phyloP scores from a whole-genome alignment of 37 sponge, comb jelly and placozoan genomes.

The Dysidea cf. avara region DNA sequence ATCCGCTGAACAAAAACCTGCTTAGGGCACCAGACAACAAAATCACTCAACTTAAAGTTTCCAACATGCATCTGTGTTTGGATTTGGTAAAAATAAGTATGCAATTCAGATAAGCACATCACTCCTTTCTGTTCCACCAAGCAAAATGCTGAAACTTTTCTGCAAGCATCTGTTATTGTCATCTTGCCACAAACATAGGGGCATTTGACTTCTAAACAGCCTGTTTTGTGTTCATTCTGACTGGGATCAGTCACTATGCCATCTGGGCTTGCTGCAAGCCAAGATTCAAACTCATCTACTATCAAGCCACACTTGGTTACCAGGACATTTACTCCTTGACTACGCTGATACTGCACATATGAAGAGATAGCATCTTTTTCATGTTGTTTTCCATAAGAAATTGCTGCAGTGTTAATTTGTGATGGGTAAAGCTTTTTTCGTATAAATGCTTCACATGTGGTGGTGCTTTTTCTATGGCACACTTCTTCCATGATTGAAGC shows the following conservation, averaged over 20 bases:
- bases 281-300: background rate
- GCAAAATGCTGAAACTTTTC: background rate
- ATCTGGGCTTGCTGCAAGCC: constrained; percentile 3
- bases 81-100: constrained; percentile 18
- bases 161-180: constrained; percentile 1
- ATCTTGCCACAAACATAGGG: constrained; percentile 3
- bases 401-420: background rate
- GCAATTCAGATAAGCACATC: background rate
- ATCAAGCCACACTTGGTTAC: background rate
- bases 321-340: background rate
- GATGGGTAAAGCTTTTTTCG: background rate
- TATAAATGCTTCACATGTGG: too few relatives aligned
- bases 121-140: background rate
- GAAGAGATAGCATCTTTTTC: background rate
- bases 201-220: constrained; percentile 4
- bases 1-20: background rate
- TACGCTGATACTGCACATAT: background rate
- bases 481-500: too few relatives aligned
- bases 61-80: constrained; percentile 12
- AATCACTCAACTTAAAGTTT: background rate
- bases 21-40: constrained; percentile 23
- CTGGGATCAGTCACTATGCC: background rate
- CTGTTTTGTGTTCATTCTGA: background rate
- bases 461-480: too few relatives aligned
- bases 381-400: constrained; percentile 2